Base-by-base conservation (phyloP, 2,797 vertebrate species). In the Neostethus bicornis region DNA sequence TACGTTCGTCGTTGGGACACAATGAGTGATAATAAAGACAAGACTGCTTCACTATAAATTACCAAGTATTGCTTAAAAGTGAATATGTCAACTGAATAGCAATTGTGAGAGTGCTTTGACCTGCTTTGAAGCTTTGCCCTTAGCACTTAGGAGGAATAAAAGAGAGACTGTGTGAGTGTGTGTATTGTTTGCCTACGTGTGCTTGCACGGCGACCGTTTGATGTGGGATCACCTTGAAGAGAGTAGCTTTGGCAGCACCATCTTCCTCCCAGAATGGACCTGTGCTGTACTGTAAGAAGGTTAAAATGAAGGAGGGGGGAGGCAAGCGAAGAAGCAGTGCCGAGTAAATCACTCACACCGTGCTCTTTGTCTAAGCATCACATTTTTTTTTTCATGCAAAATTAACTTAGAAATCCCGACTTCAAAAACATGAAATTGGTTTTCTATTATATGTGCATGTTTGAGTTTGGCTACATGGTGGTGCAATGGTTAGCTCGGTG, bases 71-170 rank as follows among this genome's bases (percentile, higher is more conserved):
- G 75, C 85, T 84, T 82, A 63, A 83, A 78, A 79, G 70, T 59
- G 77, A 78, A 60, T 51, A 69, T 81, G 60, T 66, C 57, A 45
- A 80, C 65, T 62, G 64, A 84, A 78, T 70, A 80, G 81, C 67
- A 77, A 59, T 76, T 51, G 60, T 24, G 64, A 66, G 66, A 75
- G 79, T 63, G 78, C 62, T 85, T 66, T 85, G 77, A 81, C 83
- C 84, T 49, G 73, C 77, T 81, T 80, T 84, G 81, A 86, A 80
- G 83, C 70, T 69, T 70, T 68, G 70, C 73, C 76, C 82, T 78
- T 7, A 68, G 60, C 80, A 75, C 79, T 83, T 83, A 77, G 51
- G 52, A 25, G 61, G 76, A 72, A 77, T 75, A 66, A 68, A 61
- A 79, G 61, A 51, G 54, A 26, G 73, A 46, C 37, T 9, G 55